These are phyloP conservation scores for Bubo blakistoni DNA, from an alignment of 2,113 vertebrate genomes.

Conservation along the genomic window DNA sequence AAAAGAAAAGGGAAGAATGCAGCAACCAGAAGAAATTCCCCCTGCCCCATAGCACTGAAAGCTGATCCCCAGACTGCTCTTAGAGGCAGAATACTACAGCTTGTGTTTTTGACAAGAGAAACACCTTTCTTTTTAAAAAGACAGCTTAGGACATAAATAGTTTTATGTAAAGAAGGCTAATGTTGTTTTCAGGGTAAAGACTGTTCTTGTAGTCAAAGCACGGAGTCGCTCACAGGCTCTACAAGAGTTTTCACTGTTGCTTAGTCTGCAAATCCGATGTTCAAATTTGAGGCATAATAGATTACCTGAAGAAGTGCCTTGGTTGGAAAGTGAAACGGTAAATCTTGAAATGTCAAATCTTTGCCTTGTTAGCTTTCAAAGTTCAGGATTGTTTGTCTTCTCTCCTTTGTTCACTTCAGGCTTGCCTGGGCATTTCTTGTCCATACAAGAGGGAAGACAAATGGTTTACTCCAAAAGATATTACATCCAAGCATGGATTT, in stretches of 20 bases:
- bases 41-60: not conserved
- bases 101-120: not conserved
- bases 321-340: not conserved
- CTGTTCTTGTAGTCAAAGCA: not conserved
- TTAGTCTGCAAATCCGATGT: not conserved
- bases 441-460: not conserved
- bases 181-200: not conserved
- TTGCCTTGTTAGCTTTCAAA: not conserved
- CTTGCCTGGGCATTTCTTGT: not conserved
- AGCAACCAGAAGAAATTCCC: not conserved
- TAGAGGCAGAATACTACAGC: not conserved
- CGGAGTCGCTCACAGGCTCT: rapidly evolving
- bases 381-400: not conserved
- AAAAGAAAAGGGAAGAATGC: not conserved
- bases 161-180: not conserved
- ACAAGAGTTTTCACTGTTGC: not conserved
- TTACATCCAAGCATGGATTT: not conserved
- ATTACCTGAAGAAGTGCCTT: not conserved
- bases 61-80: not conserved
- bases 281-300: not conserved
- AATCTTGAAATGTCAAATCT: not conserved
- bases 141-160: not conserved
- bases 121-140: not conserved
- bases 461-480: not conserved
- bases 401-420: not conserved